Percentiles rank a stretch among this genome's conserved stretches.
Conservation (phyloP, 2,113 vertebrate genomes). For the Gnathonemus longibarbis region DNA sequence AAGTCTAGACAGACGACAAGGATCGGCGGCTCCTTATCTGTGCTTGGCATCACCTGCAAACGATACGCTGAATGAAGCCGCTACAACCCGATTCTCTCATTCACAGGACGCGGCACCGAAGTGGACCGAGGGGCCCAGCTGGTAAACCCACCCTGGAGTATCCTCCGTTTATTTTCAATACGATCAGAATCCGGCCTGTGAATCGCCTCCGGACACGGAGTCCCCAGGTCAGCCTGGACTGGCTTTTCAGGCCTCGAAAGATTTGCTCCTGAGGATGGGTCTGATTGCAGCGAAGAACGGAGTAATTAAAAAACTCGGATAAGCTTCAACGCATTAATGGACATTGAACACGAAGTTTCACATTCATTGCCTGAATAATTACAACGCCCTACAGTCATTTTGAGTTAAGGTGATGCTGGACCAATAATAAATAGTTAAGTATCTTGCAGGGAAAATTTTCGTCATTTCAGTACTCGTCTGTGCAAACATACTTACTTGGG, state of each 20-base stretch:
- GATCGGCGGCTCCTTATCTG: constrained; percentile 76
- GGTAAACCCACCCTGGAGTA: constrained; percentile 67
- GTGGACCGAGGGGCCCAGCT: constrained; percentile 40
- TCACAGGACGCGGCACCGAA: constrained; percentile 28
- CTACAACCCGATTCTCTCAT: constrained; percentile 49
- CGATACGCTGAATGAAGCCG: constrained; percentile 64
- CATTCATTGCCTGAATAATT: background rate
- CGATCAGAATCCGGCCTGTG: constrained; percentile 52
- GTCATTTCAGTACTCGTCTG: background rate
- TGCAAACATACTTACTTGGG: background rate
- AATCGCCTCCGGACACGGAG: constrained; percentile 62
- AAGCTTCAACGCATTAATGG: background rate
- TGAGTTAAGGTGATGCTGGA: background rate
- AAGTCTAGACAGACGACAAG: constrained; percentile 76
- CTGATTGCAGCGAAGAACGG: constrained; percentile 43
- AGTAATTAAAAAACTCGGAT: constrained; percentile 10
- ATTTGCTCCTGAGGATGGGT: constrained; percentile 55
- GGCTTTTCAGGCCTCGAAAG: constrained; percentile 65
- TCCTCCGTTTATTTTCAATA: constrained; percentile 76
- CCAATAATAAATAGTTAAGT: background rate
- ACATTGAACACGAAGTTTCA: background rate
- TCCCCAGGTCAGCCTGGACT: constrained; percentile 62
- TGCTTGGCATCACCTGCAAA: constrained; percentile 81
- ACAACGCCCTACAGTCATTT: background rate
- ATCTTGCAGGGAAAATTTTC: background rate